Evolutionary conservation across 2,797 vertebrate species (phyloP), one percentile per base, ranked within the genome.

Genomic region (Rhodeus uyekii): DNA sequence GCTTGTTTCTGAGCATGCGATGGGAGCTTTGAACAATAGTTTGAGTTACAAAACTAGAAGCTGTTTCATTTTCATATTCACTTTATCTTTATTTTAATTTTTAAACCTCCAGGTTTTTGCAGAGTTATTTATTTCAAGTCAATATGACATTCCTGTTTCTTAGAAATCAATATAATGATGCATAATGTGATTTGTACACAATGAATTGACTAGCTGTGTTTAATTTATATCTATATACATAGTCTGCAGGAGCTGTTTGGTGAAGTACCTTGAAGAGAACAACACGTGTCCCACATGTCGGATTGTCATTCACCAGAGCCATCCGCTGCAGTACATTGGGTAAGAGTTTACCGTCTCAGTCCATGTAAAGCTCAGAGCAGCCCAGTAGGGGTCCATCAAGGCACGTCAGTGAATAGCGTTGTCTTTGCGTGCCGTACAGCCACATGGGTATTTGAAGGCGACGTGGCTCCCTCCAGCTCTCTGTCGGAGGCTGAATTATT

Each of bases 281-380:
- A 99, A 99, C 94, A 99, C 98, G 42, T 99, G 98, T 86, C 98
- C 98, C 38, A 98, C 98, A 1, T 99, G 98, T 91, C 95, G 98
- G 93, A 99, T 99, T 85, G 98, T 99, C 90, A 99, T 99, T 94
- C 98, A 99, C 91, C 98, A 99, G 95, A 99, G 98, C 89, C 98
- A 99, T 91, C 98, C 98, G 1, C 95, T 99, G 91, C 98, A 99
- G 92, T 99, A 99, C 85, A 99, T 99, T 14, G 98, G 97, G 98
- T 98, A 90, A 95, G 97, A 92, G 81, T 55, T 55, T 34, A 84
- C 76, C 36, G 14, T 39, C 68, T 55, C 22, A 63, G 19, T 48
- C 39, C 22, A 24, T 73, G 36, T 63, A 73, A 81, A 74, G 34
- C 64, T 24, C 29, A 39, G 67, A 39, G 48, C 44, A 32, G 68